These are phyloP conservation scores for Acanthisitta chloris DNA, from an alignment of 2,113 vertebrate genomes.

Conservation along the genomic window DNA sequence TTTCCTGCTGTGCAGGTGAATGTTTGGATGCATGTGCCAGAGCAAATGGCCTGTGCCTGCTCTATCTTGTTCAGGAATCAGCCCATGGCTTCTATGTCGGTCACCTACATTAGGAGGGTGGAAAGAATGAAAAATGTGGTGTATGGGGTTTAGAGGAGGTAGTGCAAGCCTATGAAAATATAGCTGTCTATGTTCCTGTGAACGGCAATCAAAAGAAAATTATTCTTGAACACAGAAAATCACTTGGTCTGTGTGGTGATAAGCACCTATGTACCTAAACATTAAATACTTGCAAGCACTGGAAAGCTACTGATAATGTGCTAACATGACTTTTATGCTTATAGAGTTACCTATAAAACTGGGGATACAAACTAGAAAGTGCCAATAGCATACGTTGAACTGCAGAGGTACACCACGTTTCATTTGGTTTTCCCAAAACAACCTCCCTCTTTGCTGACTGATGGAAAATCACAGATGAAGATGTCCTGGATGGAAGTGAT, in stretches of 20 bases:
- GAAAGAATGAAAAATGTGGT: neutral
- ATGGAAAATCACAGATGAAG: neutral
- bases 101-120: neutral
- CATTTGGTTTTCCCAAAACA: conserved; percentile 13
- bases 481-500: neutral
- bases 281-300: neutral
- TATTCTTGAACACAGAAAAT: neutral
- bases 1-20: neutral
- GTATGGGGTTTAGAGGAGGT: neutral
- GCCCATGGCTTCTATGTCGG: neutral
- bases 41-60: neutral
- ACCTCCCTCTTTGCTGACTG: neutral
- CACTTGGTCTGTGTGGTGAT: neutral
- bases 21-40: neutral
- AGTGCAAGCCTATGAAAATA: neutral
- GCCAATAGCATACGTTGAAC: neutral
- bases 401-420: neutral
- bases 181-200: neutral
- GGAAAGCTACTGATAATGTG: neutral
- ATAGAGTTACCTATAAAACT: neutral
- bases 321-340: conserved; percentile 4
- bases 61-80: neutral
- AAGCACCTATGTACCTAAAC: conserved; percentile 30
- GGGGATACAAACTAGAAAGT: conserved; percentile 23
- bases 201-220: neutral